Percentiles rank a stretch among this genome's conserved stretches.
phyloP scores from a whole-genome alignment of 2,113 vertebrate species.

The Prunella himalayana region DNA sequence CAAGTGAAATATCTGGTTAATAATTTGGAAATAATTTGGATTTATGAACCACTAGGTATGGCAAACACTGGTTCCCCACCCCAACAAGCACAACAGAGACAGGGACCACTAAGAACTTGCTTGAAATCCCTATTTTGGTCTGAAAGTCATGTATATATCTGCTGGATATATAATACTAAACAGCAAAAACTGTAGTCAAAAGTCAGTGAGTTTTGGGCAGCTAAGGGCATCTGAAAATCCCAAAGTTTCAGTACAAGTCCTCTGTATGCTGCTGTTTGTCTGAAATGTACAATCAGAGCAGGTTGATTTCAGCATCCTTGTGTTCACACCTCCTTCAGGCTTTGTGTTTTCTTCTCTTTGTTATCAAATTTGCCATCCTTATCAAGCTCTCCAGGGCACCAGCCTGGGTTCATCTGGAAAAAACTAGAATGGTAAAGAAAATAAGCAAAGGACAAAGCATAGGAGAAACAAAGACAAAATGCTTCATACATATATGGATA shows the following conservation, averaged over 20 bases:
- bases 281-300: background rate
- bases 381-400: background rate
- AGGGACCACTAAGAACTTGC: background rate
- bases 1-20: background rate
- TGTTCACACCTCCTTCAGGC: background rate
- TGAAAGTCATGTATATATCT: background rate
- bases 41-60: background rate
- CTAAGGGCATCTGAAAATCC: background rate
- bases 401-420: background rate
- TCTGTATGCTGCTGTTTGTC: background rate
- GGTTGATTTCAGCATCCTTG: rapidly evolving
- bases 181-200: background rate
- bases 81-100: background rate
- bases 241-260: background rate
- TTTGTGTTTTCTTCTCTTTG: background rate
- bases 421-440: background rate
- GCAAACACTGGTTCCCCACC: background rate
- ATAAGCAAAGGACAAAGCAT: background rate
- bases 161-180: background rate
- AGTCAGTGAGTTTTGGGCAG: background rate
- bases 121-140: background rate
- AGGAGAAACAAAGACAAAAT: background rate
- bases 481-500: background rate
- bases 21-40: background rate
- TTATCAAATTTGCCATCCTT: background rate